These are phyloP conservation scores for Gryllus bimaculatus DNA, from an alignment of 1,140 invertebrate genomes.

Conservation along the genomic window DNA sequence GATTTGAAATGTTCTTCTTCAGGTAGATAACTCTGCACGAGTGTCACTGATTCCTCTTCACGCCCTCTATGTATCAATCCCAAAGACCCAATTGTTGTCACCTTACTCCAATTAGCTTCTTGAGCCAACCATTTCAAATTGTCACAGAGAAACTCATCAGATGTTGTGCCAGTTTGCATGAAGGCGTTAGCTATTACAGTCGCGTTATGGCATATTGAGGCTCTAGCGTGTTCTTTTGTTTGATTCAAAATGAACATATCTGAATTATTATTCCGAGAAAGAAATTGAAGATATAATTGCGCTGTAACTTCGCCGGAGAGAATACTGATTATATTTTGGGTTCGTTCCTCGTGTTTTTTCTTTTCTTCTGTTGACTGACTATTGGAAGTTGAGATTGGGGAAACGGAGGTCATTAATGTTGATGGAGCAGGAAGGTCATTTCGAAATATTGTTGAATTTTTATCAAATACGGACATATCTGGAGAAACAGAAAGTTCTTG, in stretches of 20 bases:
- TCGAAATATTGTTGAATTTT: no score
- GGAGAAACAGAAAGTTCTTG: conserved; percentile 37
- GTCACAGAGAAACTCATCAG: conserved; percentile 87
- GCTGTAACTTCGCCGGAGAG: conserved; percentile 93
- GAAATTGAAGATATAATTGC: conserved; percentile 86
- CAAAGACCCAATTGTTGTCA: conserved; percentile 94
- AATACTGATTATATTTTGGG: conserved; percentile 88
- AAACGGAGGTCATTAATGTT: conserved; percentile 38
- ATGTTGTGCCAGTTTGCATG: conserved; percentile 97
- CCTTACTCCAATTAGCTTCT: conserved; percentile 98
- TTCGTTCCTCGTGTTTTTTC: conserved; percentile 69
- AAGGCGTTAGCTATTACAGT: conserved; percentile 98
- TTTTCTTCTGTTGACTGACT: conserved; percentile 57
- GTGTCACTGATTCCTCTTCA: conserved; percentile 77
- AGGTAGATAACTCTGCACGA: conserved; percentile 97
- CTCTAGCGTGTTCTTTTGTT: conserved; percentile 93
- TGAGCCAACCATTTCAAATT: conserved; percentile 97
- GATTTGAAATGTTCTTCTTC: conserved; percentile 88
- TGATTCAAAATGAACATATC: conserved; percentile 96
- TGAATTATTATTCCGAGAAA: conserved; percentile 93
- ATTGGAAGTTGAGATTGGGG: conserved; percentile 70
- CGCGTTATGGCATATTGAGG: conserved; percentile 95
- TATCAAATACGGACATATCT: no score
- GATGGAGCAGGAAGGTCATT: conserved; percentile 37
- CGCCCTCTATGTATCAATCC: conserved; percentile 96